phyloP scores from a whole-genome alignment of 2,113 vertebrate species.

The Tauraco erythrolophus region DNA sequence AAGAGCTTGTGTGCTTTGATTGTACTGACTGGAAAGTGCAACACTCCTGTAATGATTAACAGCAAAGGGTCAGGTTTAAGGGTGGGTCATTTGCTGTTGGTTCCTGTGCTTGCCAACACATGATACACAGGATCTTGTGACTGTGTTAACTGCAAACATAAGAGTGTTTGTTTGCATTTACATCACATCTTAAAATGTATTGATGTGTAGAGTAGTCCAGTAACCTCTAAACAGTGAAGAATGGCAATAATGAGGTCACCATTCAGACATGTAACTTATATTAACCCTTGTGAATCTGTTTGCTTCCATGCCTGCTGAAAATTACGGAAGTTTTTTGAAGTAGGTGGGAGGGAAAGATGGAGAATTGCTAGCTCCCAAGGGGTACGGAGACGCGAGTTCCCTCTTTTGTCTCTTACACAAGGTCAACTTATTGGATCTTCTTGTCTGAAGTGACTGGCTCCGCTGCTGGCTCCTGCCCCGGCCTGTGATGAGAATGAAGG shows the following conservation, averaged over 20 bases:
- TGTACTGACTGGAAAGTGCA: conserved; percentile 44
- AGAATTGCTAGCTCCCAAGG: not conserved
- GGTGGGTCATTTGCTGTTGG: conserved; percentile 57
- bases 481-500: not conserved
- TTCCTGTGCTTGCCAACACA: conserved; percentile 38
- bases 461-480: not conserved
- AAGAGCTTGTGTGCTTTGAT: conserved; percentile 23
- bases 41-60: conserved; percentile 55
- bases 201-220: conserved; percentile 8
- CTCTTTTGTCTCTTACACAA: not conserved
- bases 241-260: conserved; percentile 8
- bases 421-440: not conserved
- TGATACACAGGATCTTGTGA: conserved; percentile 42
- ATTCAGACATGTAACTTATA: not conserved
- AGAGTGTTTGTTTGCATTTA: conserved; percentile 54
- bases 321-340: not conserved
- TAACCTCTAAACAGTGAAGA: conserved; percentile 41
- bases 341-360: not conserved
- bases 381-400: not conserved
- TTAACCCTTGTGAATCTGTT: not conserved
- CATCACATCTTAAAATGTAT: not conserved
- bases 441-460: not conserved
- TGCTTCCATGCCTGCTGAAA: not conserved
- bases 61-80: conserved; percentile 49
- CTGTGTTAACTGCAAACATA: conserved; percentile 56